Evolutionary conservation across 2,888 invertebrate genomes (phyloP), one percentile per base, ranked within the genome.

Genomic region (Leptogaster cylindrica): DNA sequence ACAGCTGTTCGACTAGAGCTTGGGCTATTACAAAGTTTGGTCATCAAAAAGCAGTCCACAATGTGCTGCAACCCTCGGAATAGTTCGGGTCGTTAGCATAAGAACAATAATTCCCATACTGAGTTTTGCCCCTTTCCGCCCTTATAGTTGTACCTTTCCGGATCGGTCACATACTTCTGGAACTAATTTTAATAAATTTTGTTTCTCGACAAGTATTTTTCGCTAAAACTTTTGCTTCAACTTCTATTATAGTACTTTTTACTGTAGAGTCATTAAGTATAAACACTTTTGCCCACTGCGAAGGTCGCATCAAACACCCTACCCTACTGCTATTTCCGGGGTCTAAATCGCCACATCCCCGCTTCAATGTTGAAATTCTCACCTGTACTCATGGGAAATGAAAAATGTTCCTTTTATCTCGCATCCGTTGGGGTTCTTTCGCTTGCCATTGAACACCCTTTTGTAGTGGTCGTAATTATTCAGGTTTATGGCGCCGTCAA

Each of bases 401-500:
- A 96, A 97, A 85, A 96, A 97, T 3, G 97, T 97, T 69, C 94
- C 95, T 72, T 87, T 88, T 72, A 95, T 89, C 12, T 89, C 86
- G 76, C 96, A 96, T 12, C 91, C 92, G 78, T 97, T 95, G 48
- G 95, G 92, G 83, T 95, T 96, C 76, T 88, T 85, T 72, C 91
- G 84, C 77, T 89, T 89, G 69, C 86, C 87, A 76, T 87, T 87
- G 79, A 95, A 92, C 65, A 95, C 91, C 82, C 91, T 91, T 78
- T 87, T 88, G 82, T 95, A 95, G 75, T 90, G 88, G 70, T 93
- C 91, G 79, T 87, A 94, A 82, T 95, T 96, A 79, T 95, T 93
- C 76, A 93, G 85, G 82, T 96, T 96, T 73, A 95, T 88, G 20
- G 95, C 95, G 61, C 95, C 96, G 79, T 95, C 95, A 79, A 96